Conservation (phyloP, 2,888 invertebrate species). For the Lithophane leautieri region DNA sequence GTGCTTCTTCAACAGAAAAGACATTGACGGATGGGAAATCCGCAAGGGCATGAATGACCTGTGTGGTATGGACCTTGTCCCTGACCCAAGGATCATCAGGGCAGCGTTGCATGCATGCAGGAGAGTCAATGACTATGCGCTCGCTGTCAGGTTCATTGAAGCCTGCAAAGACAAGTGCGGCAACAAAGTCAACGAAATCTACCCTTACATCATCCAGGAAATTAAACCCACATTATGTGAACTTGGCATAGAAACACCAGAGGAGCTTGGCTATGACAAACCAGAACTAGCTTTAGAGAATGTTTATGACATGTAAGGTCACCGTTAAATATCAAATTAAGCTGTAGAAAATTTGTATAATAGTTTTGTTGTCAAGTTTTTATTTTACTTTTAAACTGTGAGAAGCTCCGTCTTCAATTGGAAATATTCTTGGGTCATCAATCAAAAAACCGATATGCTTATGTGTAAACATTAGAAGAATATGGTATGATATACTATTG, state of each 20-base stretch:
- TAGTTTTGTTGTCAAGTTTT: slow-evolving; percentile 85
- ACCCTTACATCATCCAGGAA: slow-evolving; percentile 97
- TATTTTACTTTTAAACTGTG: slow-evolving; percentile 80
- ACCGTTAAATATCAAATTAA: slow-evolving; percentile 74
- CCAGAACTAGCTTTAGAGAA: slow-evolving; percentile 97
- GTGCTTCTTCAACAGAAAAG: slow-evolving; percentile 95
- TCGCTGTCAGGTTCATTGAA: slow-evolving; percentile 98
- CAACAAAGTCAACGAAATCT: slow-evolving; percentile 93
- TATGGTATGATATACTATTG: slow-evolving; percentile 62
- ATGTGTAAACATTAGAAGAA: slow-evolving; percentile 80
- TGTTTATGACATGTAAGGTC: slow-evolving; percentile 92
- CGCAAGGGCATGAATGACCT: slow-evolving; percentile 97
- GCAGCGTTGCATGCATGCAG: slow-evolving; percentile 97
- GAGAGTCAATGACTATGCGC: slow-evolving; percentile 97
- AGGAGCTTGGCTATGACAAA: slow-evolving; percentile 98
- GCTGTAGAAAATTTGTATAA: slow-evolving; percentile 87
- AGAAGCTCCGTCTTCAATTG: slow-evolving; percentile 73
- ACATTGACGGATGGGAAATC: slow-evolving; percentile 98
- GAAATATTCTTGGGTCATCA: slow-evolving; percentile 76
- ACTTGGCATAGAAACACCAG: slow-evolving; percentile 97
- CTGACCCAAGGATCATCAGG: slow-evolving; percentile 96
- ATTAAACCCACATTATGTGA: slow-evolving; percentile 97
- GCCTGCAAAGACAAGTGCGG: slow-evolving; percentile 97
- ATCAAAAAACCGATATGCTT: slow-evolving; percentile 74
- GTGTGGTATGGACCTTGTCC: slow-evolving; percentile 97